These are phyloP conservation scores for Antedon bifida DNA, from an alignment of 35 echinoderm and acorn worm genomes.

Conservation along the genomic window DNA sequence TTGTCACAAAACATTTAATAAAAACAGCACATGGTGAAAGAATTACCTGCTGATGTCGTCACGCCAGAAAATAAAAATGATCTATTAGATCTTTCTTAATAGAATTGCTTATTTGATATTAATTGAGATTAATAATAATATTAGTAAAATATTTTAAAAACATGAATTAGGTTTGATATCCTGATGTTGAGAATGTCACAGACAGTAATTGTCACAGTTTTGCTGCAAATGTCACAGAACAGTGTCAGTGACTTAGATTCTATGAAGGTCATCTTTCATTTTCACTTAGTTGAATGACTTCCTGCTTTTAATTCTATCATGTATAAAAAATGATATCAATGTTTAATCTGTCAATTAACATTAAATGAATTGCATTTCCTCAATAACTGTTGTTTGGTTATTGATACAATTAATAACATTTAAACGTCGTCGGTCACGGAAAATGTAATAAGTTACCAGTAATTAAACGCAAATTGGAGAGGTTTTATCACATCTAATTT, in stretches of 20 bases:
- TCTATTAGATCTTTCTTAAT: no score
- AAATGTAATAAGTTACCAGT: neutral
- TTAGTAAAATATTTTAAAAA: neutral
- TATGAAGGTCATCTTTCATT: neutral
- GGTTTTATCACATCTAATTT: no score
- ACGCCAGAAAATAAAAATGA: no score
- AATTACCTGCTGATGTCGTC: no score
- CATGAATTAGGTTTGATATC: neutral
- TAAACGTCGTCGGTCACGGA: neutral
- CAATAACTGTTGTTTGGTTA: no score
- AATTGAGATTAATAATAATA: neutral
- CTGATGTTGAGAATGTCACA: no score
- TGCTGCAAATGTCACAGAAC: no score
- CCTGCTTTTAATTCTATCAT: neutral
- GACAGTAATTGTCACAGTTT: no score
- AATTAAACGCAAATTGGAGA: no score
- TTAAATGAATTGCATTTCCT: neutral
- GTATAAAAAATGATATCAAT: neutral
- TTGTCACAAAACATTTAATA: no score
- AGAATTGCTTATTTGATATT: neutral
- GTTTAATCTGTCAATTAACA: neutral
- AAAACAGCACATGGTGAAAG: no score
- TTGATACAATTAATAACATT: neutral
- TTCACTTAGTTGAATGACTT: neutral
- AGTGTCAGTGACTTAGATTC: neutral